phyloP scores from a whole-genome alignment of 2,113 vertebrate species.

The Helogale parvula region DNA sequence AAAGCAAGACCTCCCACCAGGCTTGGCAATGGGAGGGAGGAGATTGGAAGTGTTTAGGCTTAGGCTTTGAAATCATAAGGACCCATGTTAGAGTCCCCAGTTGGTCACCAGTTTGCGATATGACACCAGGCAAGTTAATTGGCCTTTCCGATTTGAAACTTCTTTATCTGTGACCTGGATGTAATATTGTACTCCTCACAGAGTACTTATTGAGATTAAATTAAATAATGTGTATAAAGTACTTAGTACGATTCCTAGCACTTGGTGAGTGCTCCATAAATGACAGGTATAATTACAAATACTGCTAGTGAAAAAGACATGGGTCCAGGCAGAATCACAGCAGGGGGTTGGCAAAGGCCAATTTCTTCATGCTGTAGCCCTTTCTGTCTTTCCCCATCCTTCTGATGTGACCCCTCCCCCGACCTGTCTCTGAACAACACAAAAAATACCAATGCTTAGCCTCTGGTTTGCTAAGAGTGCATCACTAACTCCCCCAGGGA shows the following conservation, averaged over 20 bases:
- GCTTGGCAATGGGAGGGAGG: background rate
- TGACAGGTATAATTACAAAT: background rate
- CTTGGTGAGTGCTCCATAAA: background rate
- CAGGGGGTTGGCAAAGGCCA: background rate
- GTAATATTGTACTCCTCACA: background rate
- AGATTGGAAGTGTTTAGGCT: background rate
- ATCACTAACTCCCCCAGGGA: background rate
- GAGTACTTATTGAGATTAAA: background rate
- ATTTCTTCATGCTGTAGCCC: background rate
- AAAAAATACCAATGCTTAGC: background rate
- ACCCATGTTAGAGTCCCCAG: background rate
- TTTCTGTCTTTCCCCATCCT: background rate
- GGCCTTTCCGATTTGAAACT: slow-evolving; percentile 16
- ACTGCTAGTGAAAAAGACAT: background rate
- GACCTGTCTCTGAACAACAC: background rate
- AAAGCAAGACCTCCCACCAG: background rate
- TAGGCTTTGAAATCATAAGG: background rate
- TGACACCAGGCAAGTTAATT: background rate
- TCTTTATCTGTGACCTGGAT: background rate
- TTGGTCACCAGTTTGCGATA: background rate
- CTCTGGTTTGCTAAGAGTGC: background rate
- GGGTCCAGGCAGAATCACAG: background rate
- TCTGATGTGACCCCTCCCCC: rapidly evolving
- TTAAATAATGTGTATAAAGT: slow-evolving; percentile 1
- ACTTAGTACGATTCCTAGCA: background rate